Conservation (phyloP, 1,140 invertebrate genomes). For the Andricus grossulariae region DNA sequence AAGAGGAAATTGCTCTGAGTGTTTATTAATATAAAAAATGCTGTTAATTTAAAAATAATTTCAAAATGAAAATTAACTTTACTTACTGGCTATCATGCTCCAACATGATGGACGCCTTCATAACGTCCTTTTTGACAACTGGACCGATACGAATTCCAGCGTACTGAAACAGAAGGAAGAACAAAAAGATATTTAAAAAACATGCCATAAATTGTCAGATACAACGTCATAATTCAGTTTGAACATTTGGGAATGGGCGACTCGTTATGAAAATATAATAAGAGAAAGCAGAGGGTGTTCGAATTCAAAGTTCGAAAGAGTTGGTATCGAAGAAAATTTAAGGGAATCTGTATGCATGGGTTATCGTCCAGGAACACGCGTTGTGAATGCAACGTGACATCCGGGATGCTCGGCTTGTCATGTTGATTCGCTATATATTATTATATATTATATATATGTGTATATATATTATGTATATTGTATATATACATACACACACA, state of each 20-base stretch:
- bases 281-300: slow-evolving; percentile 23
- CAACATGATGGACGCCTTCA: slow-evolving; percentile 99
- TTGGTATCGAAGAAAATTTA: slow-evolving; percentile 17
- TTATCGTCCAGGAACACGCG: slow-evolving; percentile 5
- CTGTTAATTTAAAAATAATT: neutral
- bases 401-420: neutral
- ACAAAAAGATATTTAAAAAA: neutral
- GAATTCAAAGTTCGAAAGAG: neutral
- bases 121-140: slow-evolving; percentile 99
- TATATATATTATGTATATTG: too few species aligned
- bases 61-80: slow-evolving; percentile 35
- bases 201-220: neutral
- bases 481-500: too few species aligned
- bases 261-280: slow-evolving; percentile 21
- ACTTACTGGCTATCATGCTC: slow-evolving; percentile 98
- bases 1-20: too few species aligned
- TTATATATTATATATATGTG: too few species aligned
- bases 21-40: too few species aligned
- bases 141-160: slow-evolving; percentile 99
- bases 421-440: neutral
- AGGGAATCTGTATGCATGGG: slow-evolving; percentile 1
- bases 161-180: slow-evolving; percentile 84
- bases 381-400: slow-evolving; percentile 24
- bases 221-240: neutral
- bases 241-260: neutral